Evolutionary conservation across 2,797 vertebrate species (phyloP), one percentile per base, ranked within the genome.

Genomic region (Rhinoraja longicauda): DNA sequence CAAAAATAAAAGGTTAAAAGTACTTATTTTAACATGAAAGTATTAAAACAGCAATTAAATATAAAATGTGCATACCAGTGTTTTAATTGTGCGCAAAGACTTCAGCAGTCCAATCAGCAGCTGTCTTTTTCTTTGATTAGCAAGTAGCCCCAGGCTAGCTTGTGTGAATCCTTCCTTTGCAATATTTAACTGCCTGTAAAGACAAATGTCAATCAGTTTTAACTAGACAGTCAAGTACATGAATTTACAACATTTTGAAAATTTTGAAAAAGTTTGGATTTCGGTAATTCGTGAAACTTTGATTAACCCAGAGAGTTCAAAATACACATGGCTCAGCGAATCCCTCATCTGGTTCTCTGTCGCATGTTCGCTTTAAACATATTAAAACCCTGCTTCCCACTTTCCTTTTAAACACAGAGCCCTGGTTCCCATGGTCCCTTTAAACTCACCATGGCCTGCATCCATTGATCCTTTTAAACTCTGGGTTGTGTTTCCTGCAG

Each of bases 81-180:
- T 99, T 96, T 99, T 99, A 96, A 99, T 99, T 94, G 99, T 99
- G 96, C 99, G 97, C 94, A 99, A 96, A 86, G 99, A 99, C 94
- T 99, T 99, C 0, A 99, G 96, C 93, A 99, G 96, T 90, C 98
- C 98, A 94, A 98, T 98, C 94, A 99, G 96, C 94, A 99, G 96
- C 93, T 99, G 99, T 53, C 99, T 96, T 94, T 98, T 98, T 95
- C 97, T 98, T 93, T 99, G 99, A 96, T 99, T 99, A 94, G 98
- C 98, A 94, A 99, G 95, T 0, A 99, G 97, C 45, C 98, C 98
- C 94, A 99, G 95, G 94, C 99, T 99, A 94, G 99, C 98, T 96
- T 98, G 98, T 7, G 99, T 99, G 95, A 99, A 99, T 93, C 97
- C 99, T 94, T 99, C 98, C 95, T 99, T 99, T 10, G 99, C 95